Conservation (phyloP, 1,140 invertebrate genomes). For the Temnothorax curvispinosus region DNA sequence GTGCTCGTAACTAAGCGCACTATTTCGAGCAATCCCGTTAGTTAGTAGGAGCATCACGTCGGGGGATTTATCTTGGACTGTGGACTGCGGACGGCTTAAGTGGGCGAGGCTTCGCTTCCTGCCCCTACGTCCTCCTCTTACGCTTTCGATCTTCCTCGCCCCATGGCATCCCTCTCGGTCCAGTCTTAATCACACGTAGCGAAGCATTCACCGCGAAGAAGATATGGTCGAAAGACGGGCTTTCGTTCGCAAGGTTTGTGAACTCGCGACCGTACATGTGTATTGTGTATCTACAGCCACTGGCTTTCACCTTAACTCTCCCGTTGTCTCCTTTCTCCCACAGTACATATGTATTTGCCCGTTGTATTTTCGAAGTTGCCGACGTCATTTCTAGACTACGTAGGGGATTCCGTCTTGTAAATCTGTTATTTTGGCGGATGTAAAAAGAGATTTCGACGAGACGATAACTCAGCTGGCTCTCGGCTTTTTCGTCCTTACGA, state of each 20-base stretch:
- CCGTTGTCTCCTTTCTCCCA: not conserved
- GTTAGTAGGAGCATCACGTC: conserved; percentile 78
- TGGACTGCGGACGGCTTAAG: conserved; percentile 73
- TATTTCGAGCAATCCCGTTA: conserved; percentile 78
- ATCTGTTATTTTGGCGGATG: conserved; percentile 63
- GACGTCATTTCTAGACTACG: conserved; percentile 23
- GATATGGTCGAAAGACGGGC: conserved; percentile 29
- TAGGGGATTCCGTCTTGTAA: conserved; percentile 53
- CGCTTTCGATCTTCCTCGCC: conserved; percentile 3
- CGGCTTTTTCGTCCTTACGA: conserved; percentile 5
- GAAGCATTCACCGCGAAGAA: conserved; percentile 37
- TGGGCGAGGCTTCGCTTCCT: conserved; percentile 60
- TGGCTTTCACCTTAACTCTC: conserved; percentile 20
- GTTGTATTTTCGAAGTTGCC: conserved; percentile 33
- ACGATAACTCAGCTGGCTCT: conserved; percentile 19
- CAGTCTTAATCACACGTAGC: conserved; percentile 60
- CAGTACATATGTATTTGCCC: conserved; percentile 34
- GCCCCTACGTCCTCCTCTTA: conserved; percentile 30
- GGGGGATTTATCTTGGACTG: conserved; percentile 77
- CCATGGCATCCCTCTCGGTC: not conserved
- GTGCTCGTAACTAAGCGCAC: conserved; percentile 65
- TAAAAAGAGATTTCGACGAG: conserved; percentile 52
- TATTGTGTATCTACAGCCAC: conserved; percentile 9
- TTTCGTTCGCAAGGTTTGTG: not conserved
- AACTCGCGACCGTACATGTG: not conserved